Percentiles rank a stretch among this genome's conserved stretches.
These are phyloP conservation scores for Dilophus febrilis DNA, from an alignment of 2,888 invertebrate genomes.

Conservation along the genomic window DNA sequence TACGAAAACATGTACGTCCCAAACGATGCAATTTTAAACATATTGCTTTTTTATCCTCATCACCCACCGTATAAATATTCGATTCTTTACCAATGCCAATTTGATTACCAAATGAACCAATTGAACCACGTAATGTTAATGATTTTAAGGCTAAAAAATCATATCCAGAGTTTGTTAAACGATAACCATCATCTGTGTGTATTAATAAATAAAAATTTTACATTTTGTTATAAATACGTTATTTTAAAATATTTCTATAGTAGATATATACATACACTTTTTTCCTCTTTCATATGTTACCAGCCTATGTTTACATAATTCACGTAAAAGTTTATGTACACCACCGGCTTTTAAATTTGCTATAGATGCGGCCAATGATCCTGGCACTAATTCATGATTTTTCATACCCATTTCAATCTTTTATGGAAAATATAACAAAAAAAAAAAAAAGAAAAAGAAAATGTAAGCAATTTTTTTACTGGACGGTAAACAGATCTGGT, in stretches of 20 bases:
- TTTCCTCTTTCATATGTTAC: slow-evolving; percentile 90
- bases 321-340: slow-evolving; percentile 75
- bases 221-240: background rate
- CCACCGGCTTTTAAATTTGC: slow-evolving; percentile 88
- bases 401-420: slow-evolving; percentile 99
- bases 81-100: slow-evolving; percentile 99
- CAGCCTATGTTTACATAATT: slow-evolving; percentile 77
- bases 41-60: slow-evolving; percentile 59
- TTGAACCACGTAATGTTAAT: slow-evolving; percentile 56
- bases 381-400: slow-evolving; percentile 94
- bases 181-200: slow-evolving; percentile 87
- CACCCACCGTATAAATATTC: slow-evolving; percentile 79
- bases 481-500: too few species aligned
- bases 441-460: slow-evolving; percentile 1
- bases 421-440: slow-evolving; percentile 1
- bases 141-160: slow-evolving; percentile 91
- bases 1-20: slow-evolving; percentile 91
- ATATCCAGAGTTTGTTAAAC: slow-evolving; percentile 89
- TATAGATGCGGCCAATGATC: slow-evolving; percentile 73
- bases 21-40: slow-evolving; percentile 88
- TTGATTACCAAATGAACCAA: slow-evolving; percentile 87
- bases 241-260: background rate
- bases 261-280: slow-evolving; percentile 57
- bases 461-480: too few species aligned
- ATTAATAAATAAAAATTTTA: background rate